Evolutionary conservation across 2,113 vertebrate genomes (phyloP).

Genomic region (Zapus hudsonius): DNA sequence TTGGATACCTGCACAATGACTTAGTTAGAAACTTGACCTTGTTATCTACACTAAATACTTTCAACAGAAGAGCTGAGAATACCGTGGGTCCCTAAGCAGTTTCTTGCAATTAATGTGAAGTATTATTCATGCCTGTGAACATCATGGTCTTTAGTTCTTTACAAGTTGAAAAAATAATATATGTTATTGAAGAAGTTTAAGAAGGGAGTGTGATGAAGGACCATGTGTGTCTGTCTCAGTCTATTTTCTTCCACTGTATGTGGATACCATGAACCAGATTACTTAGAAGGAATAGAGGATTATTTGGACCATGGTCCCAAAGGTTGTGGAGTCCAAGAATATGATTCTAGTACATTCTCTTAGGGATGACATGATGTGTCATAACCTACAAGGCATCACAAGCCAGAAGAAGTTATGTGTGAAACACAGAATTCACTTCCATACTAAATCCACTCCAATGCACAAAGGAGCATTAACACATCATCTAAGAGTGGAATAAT

Average conservation of each 20-base stretch:
- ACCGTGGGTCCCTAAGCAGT: neutral
- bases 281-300: neutral
- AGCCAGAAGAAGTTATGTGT: neutral
- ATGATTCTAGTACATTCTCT: neutral
- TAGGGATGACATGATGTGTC: too few relatives aligned
- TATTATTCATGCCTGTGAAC: neutral
- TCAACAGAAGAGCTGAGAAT: neutral
- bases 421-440: neutral
- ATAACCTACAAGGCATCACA: too few relatives aligned
- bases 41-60: neutral
- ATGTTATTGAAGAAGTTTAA: neutral
- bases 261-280: too few relatives aligned
- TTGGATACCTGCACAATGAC: neutral
- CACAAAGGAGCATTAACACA: too few relatives aligned
- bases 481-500: neutral
- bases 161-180: neutral
- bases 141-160: neutral
- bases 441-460: too few relatives aligned
- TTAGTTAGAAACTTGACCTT: neutral
- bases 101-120: neutral
- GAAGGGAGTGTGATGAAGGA: neutral
- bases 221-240: neutral
- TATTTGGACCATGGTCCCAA: neutral
- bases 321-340: neutral
- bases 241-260: neutral